Base-by-base conservation (phyloP, 2,797 vertebrate species). In the Amazona ochrocephala region DNA sequence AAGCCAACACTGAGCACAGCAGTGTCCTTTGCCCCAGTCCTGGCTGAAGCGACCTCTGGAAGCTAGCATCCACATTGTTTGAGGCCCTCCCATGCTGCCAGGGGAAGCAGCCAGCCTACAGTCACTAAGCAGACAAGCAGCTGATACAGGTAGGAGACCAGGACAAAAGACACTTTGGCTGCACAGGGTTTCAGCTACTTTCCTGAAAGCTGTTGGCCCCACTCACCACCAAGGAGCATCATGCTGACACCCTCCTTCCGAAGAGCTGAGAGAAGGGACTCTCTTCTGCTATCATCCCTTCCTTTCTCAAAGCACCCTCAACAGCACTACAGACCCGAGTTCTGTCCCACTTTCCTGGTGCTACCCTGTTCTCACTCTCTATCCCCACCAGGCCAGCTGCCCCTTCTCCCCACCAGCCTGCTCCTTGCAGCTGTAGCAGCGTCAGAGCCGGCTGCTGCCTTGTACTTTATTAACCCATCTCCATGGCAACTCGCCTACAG, bases 381-480 rank as follows among this genome's bases (percentile, higher is more conserved):
- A 62, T 84, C 79, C 44, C 42, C 50, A 65, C 39, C 10, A 11
- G 64, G 18, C 11, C 78, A 74, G 74, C 95, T 87, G 84, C 50
- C 79, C 80, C 61, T 91, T 74, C 65, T 93, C 81, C 77, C 13
- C 56, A 39, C 67, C 61, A 24, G 2, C 58, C 47, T 9, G 6
- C 61, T 97, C 85, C 51, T 51, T 92, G 85, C 56, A 84, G 78
- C 76, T 5, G 1, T 72, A 90, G 86, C 89, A 86, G 89, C 66
- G 3, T 92, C 93, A 87, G 90, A 94, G 87, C 72, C 1, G 17
- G 90, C 95, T 74, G 92, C 82, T 89, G 84, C 73, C 82, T 60
- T 67, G n/a, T 88, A 93, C 72, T 90, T 95, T 95, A 95, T 97
- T 96, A 96, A 94, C 93, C 88, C 45, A 95, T 97, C 96, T 96